Conservation (phyloP, 2,888 invertebrate genomes). For the Gari tellinella region DNA sequence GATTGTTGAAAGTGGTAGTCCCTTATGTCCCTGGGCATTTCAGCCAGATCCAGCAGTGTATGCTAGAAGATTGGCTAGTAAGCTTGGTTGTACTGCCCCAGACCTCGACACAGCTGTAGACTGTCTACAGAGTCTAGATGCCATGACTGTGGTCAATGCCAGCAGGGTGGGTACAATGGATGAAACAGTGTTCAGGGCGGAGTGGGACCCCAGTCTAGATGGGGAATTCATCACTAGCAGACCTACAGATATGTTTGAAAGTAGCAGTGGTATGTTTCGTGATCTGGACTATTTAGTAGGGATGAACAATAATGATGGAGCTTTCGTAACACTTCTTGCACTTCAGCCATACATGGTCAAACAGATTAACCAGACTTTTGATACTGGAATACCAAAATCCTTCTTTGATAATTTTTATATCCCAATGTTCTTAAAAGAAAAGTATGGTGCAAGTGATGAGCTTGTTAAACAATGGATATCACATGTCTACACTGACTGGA, state of each 20-base stretch:
- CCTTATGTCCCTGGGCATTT: constrained; percentile 96
- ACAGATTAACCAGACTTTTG: constrained; percentile 21
- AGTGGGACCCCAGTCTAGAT: constrained; percentile 93
- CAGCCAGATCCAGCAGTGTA: constrained; percentile 91
- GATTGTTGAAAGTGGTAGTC: constrained; percentile 95
- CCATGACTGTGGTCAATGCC: constrained; percentile 45
- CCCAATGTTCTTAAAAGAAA: constrained; percentile 42
- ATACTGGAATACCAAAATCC: constrained; percentile 23
- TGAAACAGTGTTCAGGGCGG: constrained; percentile 69
- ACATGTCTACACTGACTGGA: constrained; percentile 60
- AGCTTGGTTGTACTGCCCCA: constrained; percentile 91
- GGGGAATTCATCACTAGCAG: constrained; percentile 94
- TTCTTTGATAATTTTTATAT: constrained; percentile 45
- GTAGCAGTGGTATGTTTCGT: constrained; percentile 28
- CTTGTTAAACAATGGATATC: constrained; percentile 27
- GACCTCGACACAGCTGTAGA: constrained; percentile 88
- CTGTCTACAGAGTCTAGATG: constrained; percentile 87
- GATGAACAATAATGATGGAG: constrained; percentile 62
- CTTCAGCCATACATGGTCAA: constrained; percentile 42
- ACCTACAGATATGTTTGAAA: constrained; percentile 67
- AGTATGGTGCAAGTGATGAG: constrained; percentile 18
- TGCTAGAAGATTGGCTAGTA: constrained; percentile 92
- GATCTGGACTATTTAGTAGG: constrained; percentile 61
- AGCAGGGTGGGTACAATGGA: constrained; percentile 65
- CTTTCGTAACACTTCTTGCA: constrained; percentile 40